Percentiles rank a stretch among this genome's conserved stretches.
Evolutionary conservation across 1,140 invertebrate genomes (phyloP).

Genomic region (Venustaconcha ellipsiformis): DNA sequence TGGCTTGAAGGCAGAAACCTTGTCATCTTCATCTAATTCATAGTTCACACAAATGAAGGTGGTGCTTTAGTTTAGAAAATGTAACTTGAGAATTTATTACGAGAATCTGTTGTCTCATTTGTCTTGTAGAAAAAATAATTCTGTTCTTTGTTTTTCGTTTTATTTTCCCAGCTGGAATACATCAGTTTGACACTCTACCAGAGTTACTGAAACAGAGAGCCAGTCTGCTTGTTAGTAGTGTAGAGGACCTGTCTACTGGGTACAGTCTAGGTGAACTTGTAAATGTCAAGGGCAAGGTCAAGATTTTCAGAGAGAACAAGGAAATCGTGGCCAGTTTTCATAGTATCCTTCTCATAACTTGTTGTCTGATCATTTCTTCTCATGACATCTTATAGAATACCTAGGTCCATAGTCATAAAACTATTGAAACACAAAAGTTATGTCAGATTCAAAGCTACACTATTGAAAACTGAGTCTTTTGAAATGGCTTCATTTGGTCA

Average conservation of each 20-base stretch:
- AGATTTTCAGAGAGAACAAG: constrained; percentile 41
- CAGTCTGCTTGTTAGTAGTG: constrained; percentile 4
- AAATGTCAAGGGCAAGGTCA: constrained; percentile 48
- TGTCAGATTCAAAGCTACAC: too few relatives aligned
- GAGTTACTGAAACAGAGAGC: not conserved
- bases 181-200: not conserved
- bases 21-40: too few relatives aligned
- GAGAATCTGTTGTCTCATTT: not conserved
- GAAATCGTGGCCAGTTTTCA: constrained; percentile 47
- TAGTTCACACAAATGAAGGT: too few relatives aligned
- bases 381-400: not conserved
- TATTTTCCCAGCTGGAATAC: not conserved
- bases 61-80: too few relatives aligned
- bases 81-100: not conserved
- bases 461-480: too few relatives aligned
- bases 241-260: constrained; percentile 8
- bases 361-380: not conserved
- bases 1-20: too few relatives aligned
- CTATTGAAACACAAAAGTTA: too few relatives aligned
- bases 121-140: not conserved
- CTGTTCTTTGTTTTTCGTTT: not conserved
- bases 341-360: constrained; percentile 41
- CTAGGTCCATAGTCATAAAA: not conserved
- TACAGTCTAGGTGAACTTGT: constrained; percentile 50
- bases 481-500: too few relatives aligned